Conservation (phyloP, 2,888 invertebrate species). For the Torymus aiolomorphi region DNA sequence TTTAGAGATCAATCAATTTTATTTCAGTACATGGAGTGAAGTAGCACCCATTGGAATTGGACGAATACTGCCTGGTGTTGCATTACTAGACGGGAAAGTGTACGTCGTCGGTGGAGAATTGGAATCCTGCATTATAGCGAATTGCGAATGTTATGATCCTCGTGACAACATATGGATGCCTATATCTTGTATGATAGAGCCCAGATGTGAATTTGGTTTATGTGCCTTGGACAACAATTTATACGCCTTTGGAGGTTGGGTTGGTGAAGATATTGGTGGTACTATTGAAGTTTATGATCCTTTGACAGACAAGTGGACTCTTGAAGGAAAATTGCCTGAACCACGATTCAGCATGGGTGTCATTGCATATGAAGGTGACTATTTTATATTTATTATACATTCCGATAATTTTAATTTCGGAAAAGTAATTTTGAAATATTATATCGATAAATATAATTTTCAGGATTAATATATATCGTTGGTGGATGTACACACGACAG, state of each 20-base stretch:
- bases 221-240: slow-evolving; percentile 89
- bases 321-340: slow-evolving; percentile 87
- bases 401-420: slow-evolving; percentile 5
- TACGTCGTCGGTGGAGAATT: slow-evolving; percentile 95
- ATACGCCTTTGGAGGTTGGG: slow-evolving; percentile 95
- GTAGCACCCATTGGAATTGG: slow-evolving; percentile 89
- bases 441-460: slow-evolving; percentile 55
- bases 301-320: slow-evolving; percentile 85
- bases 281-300: slow-evolving; percentile 93
- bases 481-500: slow-evolving; percentile 91
- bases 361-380: slow-evolving; percentile 85
- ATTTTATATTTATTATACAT: not conserved
- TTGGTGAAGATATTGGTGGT: slow-evolving; percentile 92
- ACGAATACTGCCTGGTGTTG: slow-evolving; percentile 91
- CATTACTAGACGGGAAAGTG: slow-evolving; percentile 88
- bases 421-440: slow-evolving; percentile 5
- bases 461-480: slow-evolving; percentile 91
- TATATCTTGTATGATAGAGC: slow-evolving; percentile 82
- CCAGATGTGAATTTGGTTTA: slow-evolving; percentile 92
- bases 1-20: not conserved
- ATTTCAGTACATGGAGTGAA: slow-evolving; percentile 85
- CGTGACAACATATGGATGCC: slow-evolving; percentile 79
- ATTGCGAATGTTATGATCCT: slow-evolving; percentile 90
- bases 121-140: slow-evolving; percentile 91
- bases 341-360: slow-evolving; percentile 95